Evolutionary conservation across 2,113 vertebrate genomes (phyloP).

Genomic region (Pogonocichla stellata): DNA sequence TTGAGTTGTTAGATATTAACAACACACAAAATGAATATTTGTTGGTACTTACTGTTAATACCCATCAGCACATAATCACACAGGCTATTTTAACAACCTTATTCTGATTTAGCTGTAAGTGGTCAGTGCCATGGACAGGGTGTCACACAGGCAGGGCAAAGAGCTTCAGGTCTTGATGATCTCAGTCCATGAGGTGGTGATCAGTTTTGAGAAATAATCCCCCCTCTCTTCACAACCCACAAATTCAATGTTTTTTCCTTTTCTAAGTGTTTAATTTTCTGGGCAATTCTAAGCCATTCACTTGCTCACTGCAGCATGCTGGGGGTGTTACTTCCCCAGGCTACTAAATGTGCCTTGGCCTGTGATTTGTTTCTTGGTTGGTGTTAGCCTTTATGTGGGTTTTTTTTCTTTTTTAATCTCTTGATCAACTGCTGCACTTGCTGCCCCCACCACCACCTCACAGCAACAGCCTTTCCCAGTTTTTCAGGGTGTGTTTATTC

Average conservation of each 20-base stretch:
- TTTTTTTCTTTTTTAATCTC: not conserved
- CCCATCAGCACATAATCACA: not conserved
- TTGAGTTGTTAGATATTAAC: not conserved
- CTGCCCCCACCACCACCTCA: not conserved
- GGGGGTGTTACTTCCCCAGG: not conserved
- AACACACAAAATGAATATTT: not conserved
- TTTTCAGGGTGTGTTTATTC: not conserved
- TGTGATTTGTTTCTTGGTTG: not conserved
- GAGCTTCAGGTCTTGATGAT: not conserved
- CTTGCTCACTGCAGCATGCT: fast-evolving
- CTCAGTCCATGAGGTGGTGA: not conserved
- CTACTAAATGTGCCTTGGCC: not conserved
- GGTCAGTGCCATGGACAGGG: not conserved
- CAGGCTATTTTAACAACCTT: not conserved
- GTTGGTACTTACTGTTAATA: not conserved
- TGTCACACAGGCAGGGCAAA: fast-evolving
- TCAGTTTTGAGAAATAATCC: not conserved
- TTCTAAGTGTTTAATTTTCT: not conserved
- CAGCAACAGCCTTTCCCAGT: not conserved
- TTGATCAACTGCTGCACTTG: not conserved
- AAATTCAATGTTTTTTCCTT: not conserved
- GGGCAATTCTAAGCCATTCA: not conserved
- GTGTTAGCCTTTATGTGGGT: fast-evolving
- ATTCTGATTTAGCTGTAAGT: not conserved
- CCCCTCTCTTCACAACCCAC: not conserved